phyloP scores from a whole-genome alignment of 2,888 invertebrate species.

The Callosobruchus maculatus region DNA sequence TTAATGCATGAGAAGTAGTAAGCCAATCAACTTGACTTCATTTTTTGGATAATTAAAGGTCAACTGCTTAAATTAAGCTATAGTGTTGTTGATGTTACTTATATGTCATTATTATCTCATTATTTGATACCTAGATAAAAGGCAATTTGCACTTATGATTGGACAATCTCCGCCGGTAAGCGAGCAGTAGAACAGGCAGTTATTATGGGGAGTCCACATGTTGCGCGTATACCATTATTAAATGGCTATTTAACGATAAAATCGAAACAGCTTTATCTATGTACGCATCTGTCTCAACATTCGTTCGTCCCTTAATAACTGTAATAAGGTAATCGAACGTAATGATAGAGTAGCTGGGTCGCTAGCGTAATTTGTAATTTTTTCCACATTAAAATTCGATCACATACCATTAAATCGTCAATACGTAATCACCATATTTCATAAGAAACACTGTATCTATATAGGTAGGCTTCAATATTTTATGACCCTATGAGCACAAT shows the following conservation, averaged over 20 bases:
- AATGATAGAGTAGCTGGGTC: not conserved
- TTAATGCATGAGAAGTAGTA: no score
- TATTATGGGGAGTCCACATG: not conserved
- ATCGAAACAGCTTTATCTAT: not conserved
- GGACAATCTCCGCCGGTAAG: no score
- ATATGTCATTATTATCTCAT: no score
- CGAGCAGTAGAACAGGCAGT: no score
- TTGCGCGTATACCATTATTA: not conserved
- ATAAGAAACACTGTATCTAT: not conserved
- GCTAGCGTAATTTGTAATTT: not conserved
- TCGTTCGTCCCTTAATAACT: not conserved
- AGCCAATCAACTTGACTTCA: no score
- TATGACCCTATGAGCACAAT: not conserved
- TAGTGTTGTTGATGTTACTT: no score
- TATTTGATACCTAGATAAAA: no score
- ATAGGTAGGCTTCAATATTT: not conserved
- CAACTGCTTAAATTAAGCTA: no score
- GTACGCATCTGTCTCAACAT: not conserved
- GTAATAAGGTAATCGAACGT: not conserved
- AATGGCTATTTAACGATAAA: not conserved
- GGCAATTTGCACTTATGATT: no score
- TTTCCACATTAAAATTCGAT: not conserved
- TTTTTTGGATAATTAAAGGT: no score
- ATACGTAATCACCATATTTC: not conserved
- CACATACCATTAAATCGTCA: not conserved